Conservation (phyloP, 1,140 invertebrate genomes). For the Frieseomelitta varia region DNA sequence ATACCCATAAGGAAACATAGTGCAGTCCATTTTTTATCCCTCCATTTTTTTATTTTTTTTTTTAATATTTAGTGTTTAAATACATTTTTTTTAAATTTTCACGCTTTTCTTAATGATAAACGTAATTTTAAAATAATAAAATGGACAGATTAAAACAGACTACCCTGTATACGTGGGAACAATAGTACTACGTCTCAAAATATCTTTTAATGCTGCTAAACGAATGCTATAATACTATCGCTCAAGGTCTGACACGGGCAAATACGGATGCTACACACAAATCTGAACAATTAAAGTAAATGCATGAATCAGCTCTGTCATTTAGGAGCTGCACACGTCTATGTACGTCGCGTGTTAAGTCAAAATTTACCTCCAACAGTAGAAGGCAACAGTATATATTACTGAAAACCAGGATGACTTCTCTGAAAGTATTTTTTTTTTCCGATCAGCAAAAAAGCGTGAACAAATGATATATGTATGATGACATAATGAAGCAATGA, state of each 20-base stretch:
- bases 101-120: not conserved
- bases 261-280: slow-evolving; percentile 41
- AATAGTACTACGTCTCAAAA: slow-evolving; percentile 37
- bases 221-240: slow-evolving; percentile 30
- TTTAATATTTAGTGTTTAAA: not conserved
- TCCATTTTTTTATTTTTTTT: not conserved
- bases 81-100: not conserved
- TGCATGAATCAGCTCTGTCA: slow-evolving; percentile 42
- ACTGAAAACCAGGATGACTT: slow-evolving; percentile 14
- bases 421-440: slow-evolving; percentile 31
- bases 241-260: slow-evolving; percentile 23
- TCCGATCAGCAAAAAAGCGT: slow-evolving; percentile 64
- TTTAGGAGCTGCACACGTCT: slow-evolving; percentile 29
- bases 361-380: slow-evolving; percentile 14
- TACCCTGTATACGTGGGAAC: not conserved
- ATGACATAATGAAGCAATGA: slow-evolving; percentile 54
- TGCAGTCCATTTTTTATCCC: not conserved
- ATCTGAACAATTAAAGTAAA: slow-evolving; percentile 40
- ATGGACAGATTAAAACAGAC: slow-evolving; percentile 3
- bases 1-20: slow-evolving; percentile 3
- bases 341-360: not conserved
- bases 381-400: slow-evolving; percentile 15
- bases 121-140: not conserved
- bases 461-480: slow-evolving; percentile 53
- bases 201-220: slow-evolving; percentile 41